Percentiles rank a stretch among this genome's conserved stretches.
phyloP scores from a whole-genome alignment of 2,888 invertebrate species.

The Himalopsyche anomala region DNA sequence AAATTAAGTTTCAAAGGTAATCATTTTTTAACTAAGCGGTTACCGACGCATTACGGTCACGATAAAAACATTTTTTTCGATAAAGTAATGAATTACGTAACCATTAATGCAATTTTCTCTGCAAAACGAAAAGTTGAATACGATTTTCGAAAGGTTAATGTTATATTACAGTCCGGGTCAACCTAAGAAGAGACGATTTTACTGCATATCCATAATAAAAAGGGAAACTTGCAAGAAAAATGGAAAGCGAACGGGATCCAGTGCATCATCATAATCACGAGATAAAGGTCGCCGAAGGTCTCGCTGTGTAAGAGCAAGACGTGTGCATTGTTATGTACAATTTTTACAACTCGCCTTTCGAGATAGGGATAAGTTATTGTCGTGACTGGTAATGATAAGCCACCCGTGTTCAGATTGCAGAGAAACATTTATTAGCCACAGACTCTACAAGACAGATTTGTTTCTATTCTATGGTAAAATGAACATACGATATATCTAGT shows the following conservation, averaged over 20 bases:
- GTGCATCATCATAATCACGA: conserved; percentile 25
- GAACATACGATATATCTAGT: neutral
- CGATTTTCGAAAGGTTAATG: neutral
- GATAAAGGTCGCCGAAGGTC: conserved; percentile 6
- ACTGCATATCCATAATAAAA: conserved; percentile 5
- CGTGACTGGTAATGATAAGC: neutral
- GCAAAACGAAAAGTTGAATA: neutral
- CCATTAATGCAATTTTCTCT: too few relatives aligned
- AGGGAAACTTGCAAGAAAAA: conserved; percentile 35
- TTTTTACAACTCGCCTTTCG: conserved; percentile 42
- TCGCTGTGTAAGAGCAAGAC: conserved; percentile 29
- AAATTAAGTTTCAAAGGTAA: too few relatives aligned
- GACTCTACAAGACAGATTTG: neutral
- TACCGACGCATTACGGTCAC: too few relatives aligned
- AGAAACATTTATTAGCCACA: conserved; percentile 35
- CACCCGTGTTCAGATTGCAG: conserved; percentile 1
- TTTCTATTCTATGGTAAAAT: neutral
- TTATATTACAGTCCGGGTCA: neutral
- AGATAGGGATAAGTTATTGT: conserved; percentile 19
- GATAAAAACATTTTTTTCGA: too few relatives aligned
- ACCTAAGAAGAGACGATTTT: neutral
- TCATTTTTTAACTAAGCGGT: too few relatives aligned
- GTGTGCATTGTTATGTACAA: conserved; percentile 19
- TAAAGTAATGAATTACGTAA: too few relatives aligned
- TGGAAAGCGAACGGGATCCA: conserved; percentile 35